These are phyloP conservation scores for Altica lythri DNA, from an alignment of 2,888 invertebrate species.

Conservation along the genomic window DNA sequence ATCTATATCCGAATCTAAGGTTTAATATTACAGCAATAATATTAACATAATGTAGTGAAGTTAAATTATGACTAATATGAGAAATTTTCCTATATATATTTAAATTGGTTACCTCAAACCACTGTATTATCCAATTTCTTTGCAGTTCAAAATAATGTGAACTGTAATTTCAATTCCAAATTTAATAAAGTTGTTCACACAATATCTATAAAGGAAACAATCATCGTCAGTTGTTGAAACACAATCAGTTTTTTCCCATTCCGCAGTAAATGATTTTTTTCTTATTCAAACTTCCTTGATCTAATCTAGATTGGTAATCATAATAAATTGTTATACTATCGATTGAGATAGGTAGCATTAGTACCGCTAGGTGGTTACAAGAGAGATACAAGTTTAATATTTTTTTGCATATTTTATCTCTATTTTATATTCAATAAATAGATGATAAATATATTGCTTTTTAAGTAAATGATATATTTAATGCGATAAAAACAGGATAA, in stretches of 20 bases:
- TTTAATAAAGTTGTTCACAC: slow-evolving; percentile 8
- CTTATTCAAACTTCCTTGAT: slow-evolving; percentile 32
- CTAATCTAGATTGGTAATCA: slow-evolving; percentile 36
- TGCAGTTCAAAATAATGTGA: no score
- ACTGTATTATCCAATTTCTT: no score
- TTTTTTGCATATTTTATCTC: slow-evolving; percentile 7
- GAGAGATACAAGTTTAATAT: background rate
- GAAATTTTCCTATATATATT: no score
- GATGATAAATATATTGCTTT: no score
- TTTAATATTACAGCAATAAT: no score
- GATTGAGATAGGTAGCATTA: slow-evolving; percentile 34
- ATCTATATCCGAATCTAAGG: no score
- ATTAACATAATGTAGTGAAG: no score
- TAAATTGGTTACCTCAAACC: no score
- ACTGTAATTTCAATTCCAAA: background rate
- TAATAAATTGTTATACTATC: slow-evolving; percentile 34
- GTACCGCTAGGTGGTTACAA: slow-evolving; percentile 28
- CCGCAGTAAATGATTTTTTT: slow-evolving; percentile 26
- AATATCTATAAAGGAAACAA: slow-evolving; percentile 9
- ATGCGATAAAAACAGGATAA: no score
- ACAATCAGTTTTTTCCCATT: slow-evolving; percentile 22
- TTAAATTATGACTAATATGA: no score
- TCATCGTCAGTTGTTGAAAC: slow-evolving; percentile 12
- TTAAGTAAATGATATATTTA: no score
- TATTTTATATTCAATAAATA: background rate